Conservation (phyloP, 2,797 vertebrate genomes). For the Takifugu ocellatus region DNA sequence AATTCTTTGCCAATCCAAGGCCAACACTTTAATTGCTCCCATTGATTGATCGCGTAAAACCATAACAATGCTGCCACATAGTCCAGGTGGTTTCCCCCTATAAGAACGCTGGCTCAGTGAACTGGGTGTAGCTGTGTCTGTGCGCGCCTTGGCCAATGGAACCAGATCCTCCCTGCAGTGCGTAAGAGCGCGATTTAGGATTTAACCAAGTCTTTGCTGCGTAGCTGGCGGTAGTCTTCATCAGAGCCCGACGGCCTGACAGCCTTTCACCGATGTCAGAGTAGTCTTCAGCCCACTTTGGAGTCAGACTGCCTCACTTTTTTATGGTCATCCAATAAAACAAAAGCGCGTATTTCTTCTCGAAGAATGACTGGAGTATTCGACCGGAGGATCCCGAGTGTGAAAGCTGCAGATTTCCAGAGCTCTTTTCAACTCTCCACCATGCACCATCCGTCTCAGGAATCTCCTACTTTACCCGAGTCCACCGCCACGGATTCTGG, state of each 20-base stretch:
- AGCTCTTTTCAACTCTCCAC: constrained; percentile 88
- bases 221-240: constrained; percentile 89
- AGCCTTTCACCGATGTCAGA: constrained; percentile 81
- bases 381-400: constrained; percentile 91
- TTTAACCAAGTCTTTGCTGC: constrained; percentile 98
- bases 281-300: constrained; percentile 73
- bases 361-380: constrained; percentile 96
- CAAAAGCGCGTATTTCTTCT: constrained; percentile 24
- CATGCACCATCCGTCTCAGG: constrained; percentile 98
- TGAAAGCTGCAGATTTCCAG: constrained; percentile 90
- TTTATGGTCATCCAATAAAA: constrained; percentile 26
- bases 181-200: constrained; percentile 98
- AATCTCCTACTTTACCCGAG: constrained; percentile 97
- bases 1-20: background rate
- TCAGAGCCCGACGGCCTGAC: constrained; percentile 78
- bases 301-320: constrained; percentile 54
- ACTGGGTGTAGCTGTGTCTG: constrained; percentile 90
- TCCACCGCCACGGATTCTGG: constrained; percentile 96
- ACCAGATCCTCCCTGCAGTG: constrained; percentile 99
- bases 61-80: constrained; percentile 58
- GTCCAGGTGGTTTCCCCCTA: constrained; percentile 76
- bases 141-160: constrained; percentile 94
- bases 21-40: constrained; percentile 50
- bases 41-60: constrained; percentile 69
- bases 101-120: constrained; percentile 87